phyloP scores from a whole-genome alignment of 2,888 invertebrate genomes.

The Pandemis cinnamomeana region DNA sequence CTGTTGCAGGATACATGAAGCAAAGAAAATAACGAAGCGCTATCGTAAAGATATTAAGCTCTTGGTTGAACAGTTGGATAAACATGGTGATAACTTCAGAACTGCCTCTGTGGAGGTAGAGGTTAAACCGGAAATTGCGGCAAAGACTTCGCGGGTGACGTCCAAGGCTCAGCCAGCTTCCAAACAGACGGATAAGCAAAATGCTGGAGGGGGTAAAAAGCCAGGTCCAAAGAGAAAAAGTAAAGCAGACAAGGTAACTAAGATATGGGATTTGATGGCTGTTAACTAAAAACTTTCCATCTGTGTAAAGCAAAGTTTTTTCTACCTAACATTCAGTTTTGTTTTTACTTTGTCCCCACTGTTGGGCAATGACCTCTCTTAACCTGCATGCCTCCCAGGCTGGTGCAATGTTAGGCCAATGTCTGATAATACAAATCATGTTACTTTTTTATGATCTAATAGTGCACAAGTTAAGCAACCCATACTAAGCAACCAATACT shows the following conservation, averaged over 20 bases:
- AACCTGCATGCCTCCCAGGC: too few species aligned
- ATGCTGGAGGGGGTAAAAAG: slow-evolving; percentile 64
- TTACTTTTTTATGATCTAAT: too few species aligned
- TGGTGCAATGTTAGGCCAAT: too few species aligned
- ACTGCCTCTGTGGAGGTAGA: slow-evolving; percentile 85
- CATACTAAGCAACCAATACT: too few species aligned
- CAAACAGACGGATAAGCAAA: slow-evolving; percentile 71
- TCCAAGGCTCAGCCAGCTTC: slow-evolving; percentile 59
- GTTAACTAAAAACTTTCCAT: too few species aligned
- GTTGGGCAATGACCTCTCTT: too few species aligned
- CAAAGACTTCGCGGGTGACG: slow-evolving; percentile 56
- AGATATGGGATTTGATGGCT: not conserved
- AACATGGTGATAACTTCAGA: slow-evolving; percentile 88
- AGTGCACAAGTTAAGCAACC: too few species aligned
- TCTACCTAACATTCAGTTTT: too few species aligned
- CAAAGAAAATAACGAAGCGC: slow-evolving; percentile 87
- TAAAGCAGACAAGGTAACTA: slow-evolving; percentile 83
- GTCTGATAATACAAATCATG: too few species aligned
- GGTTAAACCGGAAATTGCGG: slow-evolving; percentile 66
- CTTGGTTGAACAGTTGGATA: slow-evolving; percentile 87
- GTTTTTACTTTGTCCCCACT: too few species aligned
- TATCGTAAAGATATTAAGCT: slow-evolving; percentile 88
- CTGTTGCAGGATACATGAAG: slow-evolving; percentile 87
- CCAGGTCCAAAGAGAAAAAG: slow-evolving; percentile 84
- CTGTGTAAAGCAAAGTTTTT: too few species aligned